Evolutionary conservation across 2,113 vertebrate genomes (phyloP).

Genomic region (Cavia porcellus): DNA sequence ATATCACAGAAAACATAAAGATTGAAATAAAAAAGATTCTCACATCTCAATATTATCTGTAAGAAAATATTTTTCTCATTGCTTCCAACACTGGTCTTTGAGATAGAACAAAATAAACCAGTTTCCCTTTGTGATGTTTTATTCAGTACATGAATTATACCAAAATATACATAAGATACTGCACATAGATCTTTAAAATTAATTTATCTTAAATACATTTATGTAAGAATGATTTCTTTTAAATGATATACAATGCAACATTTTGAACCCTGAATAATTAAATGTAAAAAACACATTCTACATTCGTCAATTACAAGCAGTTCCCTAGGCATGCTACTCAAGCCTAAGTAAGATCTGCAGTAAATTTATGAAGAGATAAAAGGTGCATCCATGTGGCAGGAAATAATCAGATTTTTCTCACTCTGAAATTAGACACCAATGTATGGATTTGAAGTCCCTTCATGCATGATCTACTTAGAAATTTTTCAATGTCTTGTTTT

Average conservation of each 20-base stretch:
- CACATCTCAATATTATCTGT: background rate
- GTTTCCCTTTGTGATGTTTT: background rate
- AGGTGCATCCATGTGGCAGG: background rate
- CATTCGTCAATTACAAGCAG: background rate
- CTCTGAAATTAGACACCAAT: slow-evolving; percentile 1
- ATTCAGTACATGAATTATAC: background rate
- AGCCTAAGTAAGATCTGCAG: background rate
- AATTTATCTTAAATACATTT: background rate
- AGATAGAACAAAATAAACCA: background rate
- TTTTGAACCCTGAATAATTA: background rate
- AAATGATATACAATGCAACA: background rate
- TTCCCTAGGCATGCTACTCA: background rate
- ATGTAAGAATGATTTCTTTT: background rate
- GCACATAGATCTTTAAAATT: background rate
- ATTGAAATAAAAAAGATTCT: background rate
- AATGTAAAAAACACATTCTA: background rate
- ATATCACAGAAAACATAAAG: background rate
- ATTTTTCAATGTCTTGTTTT: background rate
- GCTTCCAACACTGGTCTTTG: background rate
- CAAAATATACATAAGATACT: background rate
- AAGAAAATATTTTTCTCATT: background rate
- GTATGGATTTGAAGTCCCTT: slow-evolving; percentile 2
- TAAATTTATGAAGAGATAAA: background rate
- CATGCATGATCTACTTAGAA: slow-evolving; percentile 28
- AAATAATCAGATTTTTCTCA: slow-evolving; percentile 31